Percentiles rank a stretch among this genome's conserved stretches.
These are phyloP conservation scores for Scophthalmus maximus DNA, from an alignment of 2,113 vertebrate species.

Conservation along the genomic window DNA sequence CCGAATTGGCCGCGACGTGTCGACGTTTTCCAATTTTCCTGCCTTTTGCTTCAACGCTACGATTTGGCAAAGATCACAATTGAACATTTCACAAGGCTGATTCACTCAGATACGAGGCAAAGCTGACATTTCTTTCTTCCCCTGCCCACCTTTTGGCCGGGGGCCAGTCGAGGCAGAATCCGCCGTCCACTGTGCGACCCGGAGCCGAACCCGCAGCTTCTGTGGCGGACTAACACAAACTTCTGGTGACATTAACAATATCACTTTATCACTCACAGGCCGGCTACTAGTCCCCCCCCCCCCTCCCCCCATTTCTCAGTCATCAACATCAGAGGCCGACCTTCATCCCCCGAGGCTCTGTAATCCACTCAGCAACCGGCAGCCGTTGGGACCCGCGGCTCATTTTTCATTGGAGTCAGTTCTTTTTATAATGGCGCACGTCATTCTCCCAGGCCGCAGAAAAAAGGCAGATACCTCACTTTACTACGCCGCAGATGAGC, in stretches of 20 bases:
- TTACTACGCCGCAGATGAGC: constrained; percentile 76
- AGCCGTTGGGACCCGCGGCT: constrained; percentile 42
- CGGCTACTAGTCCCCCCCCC: constrained; percentile 46
- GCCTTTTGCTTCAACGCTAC: not conserved
- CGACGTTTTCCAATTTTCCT: constrained; percentile 5
- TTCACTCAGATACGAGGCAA: not conserved
- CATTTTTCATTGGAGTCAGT: constrained; percentile 71
- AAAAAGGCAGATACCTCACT: constrained; percentile 78
- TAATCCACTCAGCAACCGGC: constrained; percentile 66
- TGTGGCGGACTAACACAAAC: constrained; percentile 35
- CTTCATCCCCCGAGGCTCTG: constrained; percentile 51
- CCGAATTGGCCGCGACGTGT: not conserved
- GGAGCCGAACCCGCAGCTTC: constrained; percentile 26
- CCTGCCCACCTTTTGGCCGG: not conserved
- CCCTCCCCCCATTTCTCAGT: constrained; percentile 16
- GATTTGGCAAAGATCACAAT: not conserved
- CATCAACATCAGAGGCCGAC: constrained; percentile 58
- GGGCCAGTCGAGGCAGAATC: constrained; percentile 1
- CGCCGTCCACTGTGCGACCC: not conserved
- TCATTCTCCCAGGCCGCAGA: constrained; percentile 76
- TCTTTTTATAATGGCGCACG: constrained; percentile 78
- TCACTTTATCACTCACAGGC: constrained; percentile 54
- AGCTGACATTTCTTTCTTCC: not conserved
- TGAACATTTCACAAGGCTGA: not conserved
- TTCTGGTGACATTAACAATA: constrained; percentile 52